phyloP scores from a whole-genome alignment of 2,888 invertebrate species.

The Macrophya alboannulata region DNA sequence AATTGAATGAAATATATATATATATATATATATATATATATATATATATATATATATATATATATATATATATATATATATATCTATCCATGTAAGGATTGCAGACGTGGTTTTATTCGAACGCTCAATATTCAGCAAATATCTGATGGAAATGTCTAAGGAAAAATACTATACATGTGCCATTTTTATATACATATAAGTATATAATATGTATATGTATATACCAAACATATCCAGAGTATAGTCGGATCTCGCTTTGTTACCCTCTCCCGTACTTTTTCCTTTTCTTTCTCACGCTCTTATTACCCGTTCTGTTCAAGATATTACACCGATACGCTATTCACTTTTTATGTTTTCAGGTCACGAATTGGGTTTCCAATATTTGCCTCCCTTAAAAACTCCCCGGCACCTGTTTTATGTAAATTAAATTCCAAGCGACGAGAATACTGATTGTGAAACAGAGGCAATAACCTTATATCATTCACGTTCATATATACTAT shows the following conservation, averaged over 20 bases:
- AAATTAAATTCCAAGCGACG: constrained; percentile 41
- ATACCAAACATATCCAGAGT: too few species aligned
- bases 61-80: too few species aligned
- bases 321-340: constrained; percentile 34
- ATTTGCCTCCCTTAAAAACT: constrained; percentile 44
- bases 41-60: too few species aligned
- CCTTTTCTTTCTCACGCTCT: not conserved
- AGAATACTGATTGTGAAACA: constrained; percentile 46
- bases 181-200: not conserved
- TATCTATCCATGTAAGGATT: constrained; percentile 5
- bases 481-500: not conserved
- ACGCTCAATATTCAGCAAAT: constrained; percentile 22
- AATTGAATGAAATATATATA: constrained; percentile 43
- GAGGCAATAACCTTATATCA: constrained; percentile 31
- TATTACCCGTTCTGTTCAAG: constrained; percentile 13
- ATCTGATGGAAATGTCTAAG: constrained; percentile 1
- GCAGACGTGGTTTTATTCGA: constrained; percentile 26
- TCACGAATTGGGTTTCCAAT: constrained; percentile 50
- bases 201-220: too few species aligned
- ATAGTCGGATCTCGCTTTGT: not conserved
- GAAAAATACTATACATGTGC: constrained; percentile 8
- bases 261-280: not conserved
- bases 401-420: constrained; percentile 43
- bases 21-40: too few species aligned
- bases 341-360: constrained; percentile 43